A percentile compares a stretch with the other conserved stretches of the same genome.
phyloP scores from a whole-genome alignment of 2,113 vertebrate species.

The Hemiscyllium ocellatum region DNA sequence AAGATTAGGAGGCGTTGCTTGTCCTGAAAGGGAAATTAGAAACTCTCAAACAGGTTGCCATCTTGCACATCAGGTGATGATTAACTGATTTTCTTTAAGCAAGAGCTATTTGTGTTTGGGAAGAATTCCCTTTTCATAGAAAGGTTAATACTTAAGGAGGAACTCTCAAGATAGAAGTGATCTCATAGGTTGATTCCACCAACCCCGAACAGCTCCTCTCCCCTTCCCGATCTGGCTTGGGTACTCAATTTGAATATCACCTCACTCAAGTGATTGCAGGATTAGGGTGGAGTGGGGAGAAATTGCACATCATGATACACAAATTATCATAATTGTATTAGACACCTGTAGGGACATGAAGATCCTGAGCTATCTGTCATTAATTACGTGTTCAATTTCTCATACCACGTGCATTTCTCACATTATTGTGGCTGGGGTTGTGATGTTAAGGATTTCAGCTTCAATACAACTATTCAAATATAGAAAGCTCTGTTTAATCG shows the following conservation, averaged over 20 bases:
- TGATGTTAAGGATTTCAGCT: neutral
- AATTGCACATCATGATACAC: neutral
- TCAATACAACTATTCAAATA: neutral
- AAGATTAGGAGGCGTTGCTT: neutral
- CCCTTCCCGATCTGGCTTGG: neutral
- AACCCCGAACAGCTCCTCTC: neutral
- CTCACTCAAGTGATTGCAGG: neutral
- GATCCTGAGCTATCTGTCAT: neutral
- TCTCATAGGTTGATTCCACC: neutral
- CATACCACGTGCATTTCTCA: neutral
- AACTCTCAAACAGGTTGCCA: neutral
- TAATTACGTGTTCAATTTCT: neutral
- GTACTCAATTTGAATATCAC: neutral
- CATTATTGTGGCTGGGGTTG: neutral
- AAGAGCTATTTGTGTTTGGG: neutral
- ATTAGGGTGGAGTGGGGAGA: no score
- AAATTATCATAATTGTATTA: neutral
- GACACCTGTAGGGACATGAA: neutral
- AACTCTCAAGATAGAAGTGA: neutral
- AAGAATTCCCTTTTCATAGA: neutral
- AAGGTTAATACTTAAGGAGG: neutral
- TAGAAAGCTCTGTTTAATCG: neutral
- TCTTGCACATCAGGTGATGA: neutral
- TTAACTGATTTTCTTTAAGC: neutral
- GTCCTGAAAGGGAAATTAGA: no score